Conservation (phyloP, 2,888 invertebrate genomes). For the Adela reaumurella region DNA sequence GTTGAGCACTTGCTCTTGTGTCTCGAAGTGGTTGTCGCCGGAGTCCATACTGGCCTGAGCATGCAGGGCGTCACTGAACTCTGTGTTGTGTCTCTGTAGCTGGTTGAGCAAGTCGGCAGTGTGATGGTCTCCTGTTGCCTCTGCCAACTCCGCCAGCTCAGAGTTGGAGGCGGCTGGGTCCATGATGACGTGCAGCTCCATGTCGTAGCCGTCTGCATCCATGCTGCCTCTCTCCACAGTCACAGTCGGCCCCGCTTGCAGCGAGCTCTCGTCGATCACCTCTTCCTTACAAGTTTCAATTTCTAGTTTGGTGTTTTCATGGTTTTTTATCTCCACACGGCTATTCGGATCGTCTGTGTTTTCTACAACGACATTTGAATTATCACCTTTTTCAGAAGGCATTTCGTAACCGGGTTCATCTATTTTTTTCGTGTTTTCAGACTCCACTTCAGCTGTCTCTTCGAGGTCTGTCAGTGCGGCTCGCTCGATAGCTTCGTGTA, state of each 20-base stretch:
- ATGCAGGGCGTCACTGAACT: constrained; percentile 35
- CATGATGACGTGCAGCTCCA: not conserved
- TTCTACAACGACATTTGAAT: too few relatives aligned
- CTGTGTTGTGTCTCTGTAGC: constrained; percentile 31
- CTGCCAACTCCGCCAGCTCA: not conserved
- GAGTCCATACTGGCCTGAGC: constrained; percentile 26
- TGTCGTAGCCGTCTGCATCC: not conserved
- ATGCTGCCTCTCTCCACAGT: not conserved
- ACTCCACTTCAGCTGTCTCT: not conserved
- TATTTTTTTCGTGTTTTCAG: too few relatives aligned
- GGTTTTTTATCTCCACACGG: too few relatives aligned
- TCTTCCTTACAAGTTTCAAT: too few relatives aligned
- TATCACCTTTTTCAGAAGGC: too few relatives aligned
- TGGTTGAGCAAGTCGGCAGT: constrained; percentile 25
- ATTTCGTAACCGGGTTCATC: too few relatives aligned
- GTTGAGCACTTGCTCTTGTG: constrained; percentile 39
- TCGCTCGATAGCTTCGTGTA: too few relatives aligned
- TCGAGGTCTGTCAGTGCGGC: not conserved
- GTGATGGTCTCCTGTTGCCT: not conserved
- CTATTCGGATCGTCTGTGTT: too few relatives aligned
- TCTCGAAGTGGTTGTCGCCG: constrained; percentile 34
- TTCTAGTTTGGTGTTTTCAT: too few relatives aligned
- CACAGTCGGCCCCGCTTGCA: not conserved
- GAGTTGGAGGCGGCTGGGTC: not conserved
- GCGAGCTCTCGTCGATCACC: not conserved